These are phyloP conservation scores for Ictalurus punctatus DNA, from an alignment of 2,113 vertebrate species.

Conservation along the genomic window DNA sequence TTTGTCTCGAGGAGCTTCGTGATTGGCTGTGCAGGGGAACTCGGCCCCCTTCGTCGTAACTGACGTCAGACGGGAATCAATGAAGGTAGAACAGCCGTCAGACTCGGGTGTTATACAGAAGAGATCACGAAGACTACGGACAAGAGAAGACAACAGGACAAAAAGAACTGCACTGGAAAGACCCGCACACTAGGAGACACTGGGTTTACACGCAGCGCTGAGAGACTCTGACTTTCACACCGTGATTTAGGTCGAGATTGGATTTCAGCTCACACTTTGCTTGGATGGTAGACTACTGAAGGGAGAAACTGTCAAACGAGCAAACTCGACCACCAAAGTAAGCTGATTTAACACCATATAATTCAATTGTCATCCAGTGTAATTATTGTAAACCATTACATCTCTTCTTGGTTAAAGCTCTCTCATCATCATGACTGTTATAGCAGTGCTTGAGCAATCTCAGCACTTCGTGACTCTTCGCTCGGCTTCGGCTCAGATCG, in stretches of 20 bases:
- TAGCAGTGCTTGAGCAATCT: slow-evolving; percentile 2
- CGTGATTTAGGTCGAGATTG: slow-evolving; percentile 11
- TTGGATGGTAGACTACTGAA: slow-evolving; percentile 26
- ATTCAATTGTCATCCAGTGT: neutral
- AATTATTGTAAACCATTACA: neutral
- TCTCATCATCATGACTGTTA: neutral
- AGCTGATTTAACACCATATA: neutral
- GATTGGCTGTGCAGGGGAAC: slow-evolving; percentile 56
- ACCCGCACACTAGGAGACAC: neutral
- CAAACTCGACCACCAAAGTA: slow-evolving; percentile 27
- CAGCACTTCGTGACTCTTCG: slow-evolving; percentile 1
- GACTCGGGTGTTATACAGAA: slow-evolving; percentile 59
- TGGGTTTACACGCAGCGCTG: neutral
- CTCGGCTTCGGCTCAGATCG: slow-evolving; percentile 10
- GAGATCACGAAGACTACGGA: slow-evolving; percentile 38
- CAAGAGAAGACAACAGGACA: neutral
- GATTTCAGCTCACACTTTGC: slow-evolving; percentile 17
- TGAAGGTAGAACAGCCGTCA: slow-evolving; percentile 58
- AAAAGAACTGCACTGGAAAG: neutral
- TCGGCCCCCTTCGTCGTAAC: slow-evolving; percentile 57
- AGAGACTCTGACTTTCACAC: neutral
- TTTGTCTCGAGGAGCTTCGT: slow-evolving; percentile 38
- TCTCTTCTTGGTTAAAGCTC: neutral
- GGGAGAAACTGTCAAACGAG: neutral
- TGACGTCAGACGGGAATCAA: slow-evolving; percentile 69